phyloP scores from a whole-genome alignment of 2,797 vertebrate species.

The Coreius guichenoti region DNA sequence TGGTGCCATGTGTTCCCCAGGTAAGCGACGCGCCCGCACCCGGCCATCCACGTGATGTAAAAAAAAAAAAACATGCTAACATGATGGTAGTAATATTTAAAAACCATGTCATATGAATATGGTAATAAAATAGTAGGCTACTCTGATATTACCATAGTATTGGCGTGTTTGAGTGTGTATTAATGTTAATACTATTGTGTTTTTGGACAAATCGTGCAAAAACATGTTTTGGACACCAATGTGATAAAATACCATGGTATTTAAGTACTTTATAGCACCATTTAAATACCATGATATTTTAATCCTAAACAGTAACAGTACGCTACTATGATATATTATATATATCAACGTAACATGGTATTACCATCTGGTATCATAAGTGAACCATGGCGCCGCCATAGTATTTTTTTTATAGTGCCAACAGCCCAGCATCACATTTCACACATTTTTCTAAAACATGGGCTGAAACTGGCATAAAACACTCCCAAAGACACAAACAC shows the following conservation, averaged over 20 bases:
- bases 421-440: constrained; percentile 16
- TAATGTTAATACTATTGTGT: not conserved
- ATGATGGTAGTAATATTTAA: not conserved
- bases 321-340: not conserved
- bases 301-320: not conserved
- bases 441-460: constrained; percentile 28
- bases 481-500: not conserved
- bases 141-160: not conserved
- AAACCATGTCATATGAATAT: not conserved
- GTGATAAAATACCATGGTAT: not conserved
- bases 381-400: not conserved
- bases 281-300: not conserved
- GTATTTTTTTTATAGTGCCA: constrained; percentile 2
- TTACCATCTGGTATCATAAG: constrained; percentile 1
- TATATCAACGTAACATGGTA: not conserved
- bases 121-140: not conserved
- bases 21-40: too few species aligned
- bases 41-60: too few species aligned
- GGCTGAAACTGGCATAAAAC: constrained; percentile 26
- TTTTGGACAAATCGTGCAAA: not conserved
- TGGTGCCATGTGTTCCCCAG: too few species aligned
- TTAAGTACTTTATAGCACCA: not conserved
- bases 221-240: not conserved
- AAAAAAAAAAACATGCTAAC: not conserved
- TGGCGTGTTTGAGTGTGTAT: not conserved